Conservation (phyloP, 2,113 vertebrate species). For the Setophaga kirtlandii region DNA sequence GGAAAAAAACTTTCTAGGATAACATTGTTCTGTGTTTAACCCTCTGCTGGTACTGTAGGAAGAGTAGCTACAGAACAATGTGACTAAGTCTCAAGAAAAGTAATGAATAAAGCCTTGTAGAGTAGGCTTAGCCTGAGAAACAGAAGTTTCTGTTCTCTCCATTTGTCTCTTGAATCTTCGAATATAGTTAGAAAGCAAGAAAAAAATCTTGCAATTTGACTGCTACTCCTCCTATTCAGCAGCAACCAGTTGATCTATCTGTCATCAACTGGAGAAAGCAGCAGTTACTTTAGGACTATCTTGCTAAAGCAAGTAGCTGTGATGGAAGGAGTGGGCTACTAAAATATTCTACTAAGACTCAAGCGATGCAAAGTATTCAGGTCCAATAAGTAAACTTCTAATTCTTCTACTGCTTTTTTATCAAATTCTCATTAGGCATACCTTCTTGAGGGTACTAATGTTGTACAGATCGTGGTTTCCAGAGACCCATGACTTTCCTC, state of each 20-base stretch:
- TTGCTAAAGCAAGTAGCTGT: not conserved
- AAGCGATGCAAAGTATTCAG: not conserved
- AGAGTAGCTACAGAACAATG: not conserved
- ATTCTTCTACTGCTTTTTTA: not conserved
- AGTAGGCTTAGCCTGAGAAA: not conserved
- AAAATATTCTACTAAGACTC: not conserved
- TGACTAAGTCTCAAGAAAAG: not conserved
- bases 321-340: not conserved
- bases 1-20: not conserved
- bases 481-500: not conserved
- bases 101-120: not conserved
- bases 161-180: not conserved
- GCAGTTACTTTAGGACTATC: not conserved
- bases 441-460: not conserved
- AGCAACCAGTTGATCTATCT: not conserved
- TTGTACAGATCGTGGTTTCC: not conserved
- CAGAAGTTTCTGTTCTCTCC: not conserved
- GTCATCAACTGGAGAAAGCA: not conserved
- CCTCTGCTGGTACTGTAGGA: not conserved
- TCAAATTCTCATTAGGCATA: constrained; percentile 14
- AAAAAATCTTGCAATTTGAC: not conserved
- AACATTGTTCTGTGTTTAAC: not conserved
- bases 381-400: not conserved
- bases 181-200: not conserved
- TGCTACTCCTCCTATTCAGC: not conserved